Evolutionary conservation across 2,888 invertebrate species (phyloP), one percentile per base, ranked within the genome.

Genomic region (Lycia hirtaria): DNA sequence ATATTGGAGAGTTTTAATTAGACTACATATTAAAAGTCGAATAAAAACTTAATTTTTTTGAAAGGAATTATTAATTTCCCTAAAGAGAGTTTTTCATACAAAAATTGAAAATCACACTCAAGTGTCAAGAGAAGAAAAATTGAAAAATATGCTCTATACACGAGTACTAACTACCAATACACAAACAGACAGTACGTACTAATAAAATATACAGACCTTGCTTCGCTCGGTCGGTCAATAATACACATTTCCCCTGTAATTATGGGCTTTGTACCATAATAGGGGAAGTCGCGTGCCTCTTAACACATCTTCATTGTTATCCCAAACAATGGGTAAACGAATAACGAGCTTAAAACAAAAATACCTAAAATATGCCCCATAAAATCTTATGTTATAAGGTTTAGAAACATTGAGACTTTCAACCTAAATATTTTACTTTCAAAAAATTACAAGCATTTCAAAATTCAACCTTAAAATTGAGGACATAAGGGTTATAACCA

Each of bases 251-350:
- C 72, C 76, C 71, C 75, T 78, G 73, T 80, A 81, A 83, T 84
- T 81, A 83, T 57, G 61, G 66, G 64, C 64, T 77, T 78, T 79
- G 61, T 65, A 68, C 61, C 62, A 75, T 78, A 83, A 82, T 80
- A 84, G 72, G 43, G 35, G 9, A 56, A 71, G 85, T 71, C 87
- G 80, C 87, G 87, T 83, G 86, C 59, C 81, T 62, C 66, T 72
- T 32, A 45, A 40, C 71, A 72, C 69, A 68, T 67, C 71, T 71
- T 76, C 63, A 69, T 80, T 83, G 74, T 85, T 72, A 56, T 67
- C 55, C 54, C 67, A 76, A 78, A 83, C 77, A 82, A 78, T 72
- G 45, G 6, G 4, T 24, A 12, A 40, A 45, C 37, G 49, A 37
- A 20, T 22, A 30, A 33, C 24, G 22, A 41, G 26, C n/a, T 26